Percentiles rank a stretch among this genome's conserved stretches.
Conservation (phyloP, 2,888 invertebrate genomes). For the Apocheima hispidaria region DNA sequence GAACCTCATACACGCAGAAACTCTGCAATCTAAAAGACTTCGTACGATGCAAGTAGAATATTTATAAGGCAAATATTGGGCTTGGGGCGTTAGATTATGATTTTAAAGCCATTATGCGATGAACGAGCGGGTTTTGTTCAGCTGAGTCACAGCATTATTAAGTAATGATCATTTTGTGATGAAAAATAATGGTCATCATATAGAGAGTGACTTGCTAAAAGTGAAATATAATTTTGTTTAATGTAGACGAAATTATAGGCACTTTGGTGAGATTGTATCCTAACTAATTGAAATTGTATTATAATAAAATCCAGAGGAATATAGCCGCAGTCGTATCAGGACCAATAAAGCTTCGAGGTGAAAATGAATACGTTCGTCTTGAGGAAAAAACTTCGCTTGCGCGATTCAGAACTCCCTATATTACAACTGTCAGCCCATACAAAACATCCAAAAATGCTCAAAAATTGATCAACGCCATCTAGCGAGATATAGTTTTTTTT, state of each 20-base stretch:
- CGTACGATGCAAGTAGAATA: constrained; percentile 31
- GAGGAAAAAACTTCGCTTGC: no score
- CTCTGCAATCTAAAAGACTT: constrained; percentile 30
- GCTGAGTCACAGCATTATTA: constrained; percentile 26
- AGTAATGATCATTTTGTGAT: constrained; percentile 1
- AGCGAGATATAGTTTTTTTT: no score
- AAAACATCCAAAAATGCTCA: no score
- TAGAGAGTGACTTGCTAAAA: constrained; percentile 4
- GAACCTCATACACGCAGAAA: background rate
- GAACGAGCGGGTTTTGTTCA: constrained; percentile 24
- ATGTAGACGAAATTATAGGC: background rate
- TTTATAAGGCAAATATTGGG: constrained; percentile 33
- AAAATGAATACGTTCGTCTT: no score
- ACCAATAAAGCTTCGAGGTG: no score
- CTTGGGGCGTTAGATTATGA: constrained; percentile 22
- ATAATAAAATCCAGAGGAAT: no score
- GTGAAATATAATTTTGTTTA: background rate
- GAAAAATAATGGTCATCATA: background rate
- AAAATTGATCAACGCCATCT: no score
- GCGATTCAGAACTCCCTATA: no score
- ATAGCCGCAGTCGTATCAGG: no score
- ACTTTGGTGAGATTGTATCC: no score
- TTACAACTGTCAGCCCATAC: no score
- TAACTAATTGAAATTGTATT: no score
- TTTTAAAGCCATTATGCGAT: constrained; percentile 32